Base-by-base conservation (phyloP, 2,888 invertebrate species). In the Drosophila phalerata region DNA sequence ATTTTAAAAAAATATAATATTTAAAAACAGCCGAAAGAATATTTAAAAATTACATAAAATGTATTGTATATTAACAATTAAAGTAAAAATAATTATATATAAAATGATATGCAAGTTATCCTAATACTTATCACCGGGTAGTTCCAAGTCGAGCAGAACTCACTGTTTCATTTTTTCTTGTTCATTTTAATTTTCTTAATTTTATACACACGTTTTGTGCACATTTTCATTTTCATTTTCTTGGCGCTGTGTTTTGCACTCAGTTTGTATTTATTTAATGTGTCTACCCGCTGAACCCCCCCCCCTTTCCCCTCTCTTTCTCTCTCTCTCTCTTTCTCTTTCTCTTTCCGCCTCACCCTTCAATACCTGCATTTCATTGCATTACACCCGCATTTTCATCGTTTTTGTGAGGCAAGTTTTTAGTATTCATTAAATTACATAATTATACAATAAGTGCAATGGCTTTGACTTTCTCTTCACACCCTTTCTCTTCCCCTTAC, bases 391-490 rank as follows among this genome's bases (percentile, higher is more conserved):
- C 56, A 43, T 49, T 63, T 49, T 57, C 53, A 60, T 60, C 40
- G 61, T 52, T 45, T 49, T 49, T 53, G 43, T 47, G 48, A 43
- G 40, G 58, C 64, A 83, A 66, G 84, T 84, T 86, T 87, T 85
- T 87, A 85, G 85, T 85, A 85, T 85, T 85, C 84, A 85, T 85
- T 85, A 85, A 85, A 87, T 80, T 85, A 87, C 82, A 85, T 87
- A 85, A 85, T 85, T 85, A 87, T 85, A 85, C 84, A 87, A 84
- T 84, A 84, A 84, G 77, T 86, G 83, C 83, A 86, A 81, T 80
- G 76, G 67, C 76, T 81, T 76, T 68, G 73, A 73, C 70, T 69
- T 37, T 37, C 37, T 30, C 30, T 37, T 22, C 2, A 22, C 42
- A 19, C 43, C 10, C 22, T 13, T 13, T 22, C 3, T n/a, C 25